Base-by-base conservation (phyloP, 2,888 invertebrate genomes). In the Ormyrus thymus region DNA sequence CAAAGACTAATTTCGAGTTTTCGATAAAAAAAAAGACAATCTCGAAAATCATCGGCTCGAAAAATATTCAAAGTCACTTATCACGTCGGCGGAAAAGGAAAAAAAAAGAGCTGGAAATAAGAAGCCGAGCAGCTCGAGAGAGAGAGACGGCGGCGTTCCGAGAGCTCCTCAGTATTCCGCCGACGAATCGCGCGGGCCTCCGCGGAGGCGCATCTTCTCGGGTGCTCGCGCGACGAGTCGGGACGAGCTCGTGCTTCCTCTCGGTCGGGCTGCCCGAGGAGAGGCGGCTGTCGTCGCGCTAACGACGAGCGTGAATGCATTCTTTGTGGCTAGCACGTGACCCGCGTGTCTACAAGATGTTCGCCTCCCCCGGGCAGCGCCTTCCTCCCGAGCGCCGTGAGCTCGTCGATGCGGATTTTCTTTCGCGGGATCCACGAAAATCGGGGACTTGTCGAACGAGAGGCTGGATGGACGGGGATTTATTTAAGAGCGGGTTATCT, bases 281-380 rank as follows among this genome's bases (percentile, higher is more conserved):
- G 43, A 64, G 13, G 56, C 56, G 48, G 5, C 9, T 1, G 48
- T 29, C 56, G 66, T 71, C 50, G 62, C 46, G 51, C 51, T 72
- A 73, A 62, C 61, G 13, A 68, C 72, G 55, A 68, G 59, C n/a
- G n/a, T 75, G 70, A 75, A 75, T 79, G 79, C 75, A 75, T 65
- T 74, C 79, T 59, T 75, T 74, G 75, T 66, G 64, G 55, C 64
- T 13, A 75, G 70, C 79, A 79, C 29, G 70, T 79, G 79, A 66
- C 70, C 61, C 53, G 79, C 55, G 13, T 75, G 69, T 51, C 65
- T 70, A 59, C 79, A 79, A 71, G 65, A 78, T 79, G 70, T 79
- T 71, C 11, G 64, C 55, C 29, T 29, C 29, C 29, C 29, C 29
- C 29, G 29, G 29, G 29, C 29, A 29, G 29, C 29, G 29, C 29